Conservation (phyloP, 1,140 invertebrate species). For the Linepithema humile region DNA sequence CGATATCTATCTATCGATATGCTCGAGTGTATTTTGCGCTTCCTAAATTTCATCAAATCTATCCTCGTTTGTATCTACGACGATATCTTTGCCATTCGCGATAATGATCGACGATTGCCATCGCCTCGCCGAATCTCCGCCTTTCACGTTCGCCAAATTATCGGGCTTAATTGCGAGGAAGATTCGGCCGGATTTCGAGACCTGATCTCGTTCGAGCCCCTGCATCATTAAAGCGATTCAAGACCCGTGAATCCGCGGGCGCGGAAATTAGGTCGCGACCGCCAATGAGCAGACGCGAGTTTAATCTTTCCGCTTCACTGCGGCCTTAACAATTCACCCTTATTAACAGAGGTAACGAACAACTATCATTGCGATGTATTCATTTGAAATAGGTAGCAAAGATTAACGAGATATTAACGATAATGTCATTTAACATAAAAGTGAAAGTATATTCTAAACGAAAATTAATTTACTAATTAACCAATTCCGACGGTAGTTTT, state of each 20-base stretch:
- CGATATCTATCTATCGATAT: too few relatives aligned
- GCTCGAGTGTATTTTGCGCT: too few relatives aligned
- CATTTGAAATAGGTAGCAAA: neutral
- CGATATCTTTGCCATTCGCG: neutral
- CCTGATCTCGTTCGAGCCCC: slow-evolving; percentile 11
- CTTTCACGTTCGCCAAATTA: slow-evolving; percentile 41
- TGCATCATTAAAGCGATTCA: slow-evolving; percentile 45
- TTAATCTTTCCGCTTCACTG: neutral
- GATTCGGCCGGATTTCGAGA: slow-evolving; percentile 23
- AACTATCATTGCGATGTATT: neutral
- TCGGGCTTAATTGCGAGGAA: slow-evolving; percentile 49
- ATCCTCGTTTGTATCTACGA: neutral
- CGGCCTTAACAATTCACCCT: neutral
- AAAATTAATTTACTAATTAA: neutral
- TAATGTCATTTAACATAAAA: neutral
- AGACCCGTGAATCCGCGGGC: slow-evolving; percentile 9
- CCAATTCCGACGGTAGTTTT: neutral
- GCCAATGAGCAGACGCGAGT: slow-evolving; percentile 29
- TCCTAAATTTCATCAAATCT: neutral
- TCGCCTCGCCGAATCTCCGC: neutral
- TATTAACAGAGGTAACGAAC: slow-evolving; percentile 8
- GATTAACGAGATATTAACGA: neutral
- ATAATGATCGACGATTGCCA: slow-evolving; percentile 24
- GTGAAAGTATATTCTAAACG: neutral
- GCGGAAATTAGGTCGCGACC: slow-evolving; percentile 41